Conservation (phyloP, 2,888 invertebrate species). For the Polymixis flavicincta region DNA sequence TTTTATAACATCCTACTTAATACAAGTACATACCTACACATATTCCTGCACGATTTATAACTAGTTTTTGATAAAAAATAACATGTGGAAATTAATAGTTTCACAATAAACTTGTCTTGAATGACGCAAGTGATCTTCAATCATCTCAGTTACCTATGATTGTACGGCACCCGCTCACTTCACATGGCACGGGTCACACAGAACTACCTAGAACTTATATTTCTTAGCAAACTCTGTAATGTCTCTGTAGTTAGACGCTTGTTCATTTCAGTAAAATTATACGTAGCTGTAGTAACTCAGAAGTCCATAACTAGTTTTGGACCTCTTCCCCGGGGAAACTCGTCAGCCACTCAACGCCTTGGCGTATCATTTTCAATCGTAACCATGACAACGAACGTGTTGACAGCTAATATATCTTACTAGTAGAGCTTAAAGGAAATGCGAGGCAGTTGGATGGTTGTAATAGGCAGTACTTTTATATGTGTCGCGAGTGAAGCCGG, state of each 20-base stretch:
- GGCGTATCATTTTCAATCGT: slow-evolving; percentile 18
- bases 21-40: not conserved
- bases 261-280: not conserved
- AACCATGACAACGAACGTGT: slow-evolving; percentile 24
- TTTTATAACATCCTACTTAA: slow-evolving; percentile 24
- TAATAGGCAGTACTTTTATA: slow-evolving; percentile 10
- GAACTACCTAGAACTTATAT: not conserved
- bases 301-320: not conserved
- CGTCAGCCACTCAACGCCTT: not conserved
- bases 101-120: not conserved
- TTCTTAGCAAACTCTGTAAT: not conserved
- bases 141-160: not conserved
- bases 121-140: slow-evolving; percentile 10
- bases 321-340: not conserved
- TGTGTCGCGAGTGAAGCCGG: slow-evolving; percentile 28
- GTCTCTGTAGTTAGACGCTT: not conserved
- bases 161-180: not conserved
- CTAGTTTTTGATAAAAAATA: slow-evolving; percentile 14
- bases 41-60: slow-evolving; percentile 23
- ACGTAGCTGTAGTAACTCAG: not conserved
- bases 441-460: not conserved
- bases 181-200: not conserved
- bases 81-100: slow-evolving; percentile 1
- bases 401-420: slow-evolving; percentile 40
- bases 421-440: slow-evolving; percentile 18